phyloP scores from a whole-genome alignment of 2,113 vertebrate genomes.

The Chlamydotis undulata region DNA sequence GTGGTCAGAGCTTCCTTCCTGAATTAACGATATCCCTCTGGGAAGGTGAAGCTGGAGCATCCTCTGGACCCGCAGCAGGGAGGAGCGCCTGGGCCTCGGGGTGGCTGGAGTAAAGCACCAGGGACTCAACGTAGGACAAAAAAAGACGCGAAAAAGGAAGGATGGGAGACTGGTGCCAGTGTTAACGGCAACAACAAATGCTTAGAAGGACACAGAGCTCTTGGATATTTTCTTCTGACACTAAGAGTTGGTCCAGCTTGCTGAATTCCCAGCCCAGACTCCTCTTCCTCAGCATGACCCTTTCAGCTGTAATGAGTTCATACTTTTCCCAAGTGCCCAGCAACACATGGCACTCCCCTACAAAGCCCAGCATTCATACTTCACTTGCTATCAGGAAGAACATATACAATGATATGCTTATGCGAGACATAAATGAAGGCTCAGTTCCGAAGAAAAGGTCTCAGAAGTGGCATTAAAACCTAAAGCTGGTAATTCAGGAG shows the following conservation, averaged over 20 bases:
- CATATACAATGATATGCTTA: neutral
- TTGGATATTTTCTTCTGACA: neutral
- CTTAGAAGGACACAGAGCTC: neutral
- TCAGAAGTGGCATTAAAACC: slow-evolving; percentile 22
- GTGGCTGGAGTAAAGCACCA: neutral
- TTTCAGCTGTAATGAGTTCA: neutral
- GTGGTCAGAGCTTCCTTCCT: neutral
- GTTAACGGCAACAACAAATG: neutral
- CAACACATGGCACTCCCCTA: neutral
- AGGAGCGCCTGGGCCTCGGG: neutral
- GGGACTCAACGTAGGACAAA: neutral
- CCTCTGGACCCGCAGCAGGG: neutral
- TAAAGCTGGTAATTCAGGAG: slow-evolving; percentile 16
- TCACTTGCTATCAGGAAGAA: neutral
- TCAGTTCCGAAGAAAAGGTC: neutral
- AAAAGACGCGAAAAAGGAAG: neutral
- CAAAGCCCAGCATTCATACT: slow-evolving; percentile 29
- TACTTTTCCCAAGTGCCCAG: neutral
- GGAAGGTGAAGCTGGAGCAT: neutral
- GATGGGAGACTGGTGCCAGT: neutral
- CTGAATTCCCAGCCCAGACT: neutral
- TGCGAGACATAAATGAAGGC: neutral
- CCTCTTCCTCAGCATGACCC: neutral
- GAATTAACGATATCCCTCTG: accelerated
- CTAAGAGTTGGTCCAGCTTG: neutral